Conservation (phyloP, 1,140 invertebrate species). For the Doryteuthis pealeii region DNA sequence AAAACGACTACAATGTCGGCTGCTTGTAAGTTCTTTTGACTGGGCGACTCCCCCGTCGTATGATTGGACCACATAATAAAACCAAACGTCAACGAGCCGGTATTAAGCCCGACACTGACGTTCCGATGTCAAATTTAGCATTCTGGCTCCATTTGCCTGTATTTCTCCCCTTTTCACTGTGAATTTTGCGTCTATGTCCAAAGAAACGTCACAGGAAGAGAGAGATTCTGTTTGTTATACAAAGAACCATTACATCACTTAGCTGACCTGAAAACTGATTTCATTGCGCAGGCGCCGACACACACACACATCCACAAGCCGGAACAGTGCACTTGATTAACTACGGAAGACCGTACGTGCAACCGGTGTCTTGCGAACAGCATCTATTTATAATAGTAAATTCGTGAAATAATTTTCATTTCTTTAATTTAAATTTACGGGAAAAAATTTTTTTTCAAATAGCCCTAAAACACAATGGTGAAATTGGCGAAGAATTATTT, state of each 20-base stretch:
- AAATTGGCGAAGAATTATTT: too few relatives aligned
- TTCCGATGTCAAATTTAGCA: neutral
- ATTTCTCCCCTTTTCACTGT: neutral
- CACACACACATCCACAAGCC: too few relatives aligned
- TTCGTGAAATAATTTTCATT: too few relatives aligned
- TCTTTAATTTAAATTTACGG: too few relatives aligned
- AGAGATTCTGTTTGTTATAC: neutral
- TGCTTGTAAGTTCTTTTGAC: too few relatives aligned
- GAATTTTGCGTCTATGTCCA: neutral
- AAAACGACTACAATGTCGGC: too few relatives aligned
- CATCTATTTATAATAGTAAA: too few relatives aligned
- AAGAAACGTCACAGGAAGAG: neutral
- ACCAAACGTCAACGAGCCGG: too few relatives aligned
- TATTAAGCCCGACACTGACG: neutral
- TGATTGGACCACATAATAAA: too few relatives aligned
- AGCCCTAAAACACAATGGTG: too few relatives aligned
- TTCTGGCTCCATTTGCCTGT: neutral
- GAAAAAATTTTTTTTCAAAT: too few relatives aligned
- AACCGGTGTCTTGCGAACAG: neutral
- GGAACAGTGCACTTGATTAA: neutral
- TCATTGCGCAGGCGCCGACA: neutral
- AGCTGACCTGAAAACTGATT: neutral
- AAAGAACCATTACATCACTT: conserved; percentile 3
- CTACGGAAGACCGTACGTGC: conserved; percentile 1
- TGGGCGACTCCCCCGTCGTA: too few relatives aligned